Percentiles rank a stretch among this genome's conserved stretches.
phyloP scores from a whole-genome alignment of 2,888 invertebrate species.

The Zaprionus lineosus region DNA sequence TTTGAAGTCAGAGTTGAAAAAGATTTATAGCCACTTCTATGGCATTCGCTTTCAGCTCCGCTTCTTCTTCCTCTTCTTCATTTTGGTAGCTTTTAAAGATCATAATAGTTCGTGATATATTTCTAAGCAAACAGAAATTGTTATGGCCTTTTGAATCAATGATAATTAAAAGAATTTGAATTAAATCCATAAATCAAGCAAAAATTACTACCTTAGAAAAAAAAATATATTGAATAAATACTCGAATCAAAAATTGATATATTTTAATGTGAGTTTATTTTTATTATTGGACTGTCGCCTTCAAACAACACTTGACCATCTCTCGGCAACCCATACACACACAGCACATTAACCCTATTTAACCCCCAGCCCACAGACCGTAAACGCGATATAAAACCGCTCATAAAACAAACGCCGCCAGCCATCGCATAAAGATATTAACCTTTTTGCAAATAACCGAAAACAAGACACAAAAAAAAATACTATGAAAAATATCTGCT shows the following conservation, averaged over 20 bases:
- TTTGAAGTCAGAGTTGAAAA: constrained; percentile 10
- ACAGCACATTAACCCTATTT: constrained; percentile 62
- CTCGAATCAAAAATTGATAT: too few species aligned
- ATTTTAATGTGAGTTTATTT: too few species aligned
- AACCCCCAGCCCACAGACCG: constrained; percentile 47
- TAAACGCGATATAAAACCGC: constrained; percentile 37
- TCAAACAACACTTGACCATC: too few species aligned
- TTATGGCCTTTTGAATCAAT: background rate
- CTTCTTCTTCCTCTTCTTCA: background rate
- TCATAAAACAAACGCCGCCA: constrained; percentile 40
- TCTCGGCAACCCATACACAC: background rate
- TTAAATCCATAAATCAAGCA: background rate
- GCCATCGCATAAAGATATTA: constrained; percentile 53
- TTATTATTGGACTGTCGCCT: constrained; percentile 1
- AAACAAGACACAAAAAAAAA: constrained; percentile 12
- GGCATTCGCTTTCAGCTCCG: too few species aligned
- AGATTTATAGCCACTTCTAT: constrained; percentile 10
- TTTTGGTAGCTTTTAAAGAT: too few species aligned
- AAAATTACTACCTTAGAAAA: too few species aligned
- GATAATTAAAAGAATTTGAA: background rate
- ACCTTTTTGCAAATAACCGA: constrained; percentile 55
- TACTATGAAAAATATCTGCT: constrained; percentile 7
- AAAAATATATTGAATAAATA: too few species aligned
- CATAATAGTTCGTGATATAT: background rate
- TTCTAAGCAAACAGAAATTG: background rate